phyloP scores from a whole-genome alignment of 1,140 invertebrate species.

The Lordiphosa clarofinis region DNA sequence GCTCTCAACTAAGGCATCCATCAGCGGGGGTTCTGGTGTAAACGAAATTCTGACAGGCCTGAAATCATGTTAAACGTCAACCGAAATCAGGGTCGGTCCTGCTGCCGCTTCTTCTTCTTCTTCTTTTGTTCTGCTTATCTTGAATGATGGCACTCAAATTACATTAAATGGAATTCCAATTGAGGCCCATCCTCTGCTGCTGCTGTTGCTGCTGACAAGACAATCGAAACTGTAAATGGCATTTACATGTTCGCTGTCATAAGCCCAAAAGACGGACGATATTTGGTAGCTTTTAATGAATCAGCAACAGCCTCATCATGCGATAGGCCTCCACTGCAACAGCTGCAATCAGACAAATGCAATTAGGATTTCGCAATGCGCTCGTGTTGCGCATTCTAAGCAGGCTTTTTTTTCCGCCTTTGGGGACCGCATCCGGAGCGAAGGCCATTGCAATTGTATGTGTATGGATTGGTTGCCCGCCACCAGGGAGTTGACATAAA shows the following conservation, averaged over 20 bases:
- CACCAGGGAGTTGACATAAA: conserved; percentile 44
- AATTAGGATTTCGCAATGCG: conserved; percentile 68
- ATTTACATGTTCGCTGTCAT: conserved; percentile 75
- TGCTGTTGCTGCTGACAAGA: conserved; percentile 45
- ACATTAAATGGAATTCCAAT: conserved; percentile 75
- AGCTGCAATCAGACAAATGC: conserved; percentile 70
- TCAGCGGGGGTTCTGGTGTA: conserved; percentile 47
- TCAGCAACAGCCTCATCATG: conserved; percentile 41
- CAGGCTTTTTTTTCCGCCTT: conserved; percentile 27
- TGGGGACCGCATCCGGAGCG: conserved; percentile 7
- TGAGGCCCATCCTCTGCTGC: conserved; percentile 37
- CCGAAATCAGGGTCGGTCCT: conserved; percentile 40
- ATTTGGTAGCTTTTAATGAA: conserved; percentile 55
- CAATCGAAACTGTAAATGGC: conserved; percentile 68
- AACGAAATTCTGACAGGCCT: conserved; percentile 65
- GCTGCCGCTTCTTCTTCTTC: conserved; percentile 8
- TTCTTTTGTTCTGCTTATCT: conserved; percentile 21
- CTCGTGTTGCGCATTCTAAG: conserved; percentile 57
- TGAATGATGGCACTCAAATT: conserved; percentile 76
- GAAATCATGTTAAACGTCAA: conserved; percentile 69
- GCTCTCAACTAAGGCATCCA: conserved; percentile 55
- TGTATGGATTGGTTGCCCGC: conserved; percentile 11
- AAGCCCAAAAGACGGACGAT: conserved; percentile 31
- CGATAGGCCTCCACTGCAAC: conserved; percentile 10
- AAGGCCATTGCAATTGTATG: conserved; percentile 17